Percentiles rank a stretch among this genome's conserved stretches.
Evolutionary conservation across 2,888 invertebrate species (phyloP).

Genomic region (Cephalotes varians): DNA sequence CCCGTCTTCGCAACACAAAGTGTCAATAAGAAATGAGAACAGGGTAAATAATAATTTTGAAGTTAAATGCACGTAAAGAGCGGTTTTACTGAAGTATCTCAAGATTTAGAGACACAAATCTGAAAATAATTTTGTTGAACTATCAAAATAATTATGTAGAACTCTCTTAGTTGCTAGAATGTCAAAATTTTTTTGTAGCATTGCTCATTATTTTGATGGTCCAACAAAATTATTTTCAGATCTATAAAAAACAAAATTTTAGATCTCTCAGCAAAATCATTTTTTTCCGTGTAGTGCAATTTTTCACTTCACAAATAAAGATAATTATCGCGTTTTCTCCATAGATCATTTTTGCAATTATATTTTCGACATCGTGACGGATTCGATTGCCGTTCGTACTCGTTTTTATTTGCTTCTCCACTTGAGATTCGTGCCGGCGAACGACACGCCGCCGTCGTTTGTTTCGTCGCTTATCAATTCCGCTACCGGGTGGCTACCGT

Average conservation of each 20-base stretch:
- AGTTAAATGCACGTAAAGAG: too few species aligned
- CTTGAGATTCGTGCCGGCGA: conserved; percentile 13
- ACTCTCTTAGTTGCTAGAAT: too few species aligned
- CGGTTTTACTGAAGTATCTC: too few species aligned
- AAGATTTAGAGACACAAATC: too few species aligned
- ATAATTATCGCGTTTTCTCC: background rate
- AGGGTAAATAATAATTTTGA: background rate
- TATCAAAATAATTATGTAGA: too few species aligned
- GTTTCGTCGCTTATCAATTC: conserved; percentile 34
- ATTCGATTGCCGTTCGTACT: background rate
- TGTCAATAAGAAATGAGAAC: background rate
- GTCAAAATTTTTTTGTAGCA: too few species aligned
- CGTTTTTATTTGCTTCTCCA: background rate
- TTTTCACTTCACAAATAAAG: background rate
- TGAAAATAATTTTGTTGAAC: too few species aligned
- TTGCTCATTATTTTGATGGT: too few species aligned
- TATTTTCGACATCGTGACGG: background rate
- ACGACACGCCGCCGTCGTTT: background rate
- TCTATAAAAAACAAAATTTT: too few species aligned
- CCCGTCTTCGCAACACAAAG: background rate
- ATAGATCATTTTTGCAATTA: background rate
- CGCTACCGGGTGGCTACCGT: conserved; percentile 43
- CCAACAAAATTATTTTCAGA: too few species aligned
- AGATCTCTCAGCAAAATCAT: too few species aligned
- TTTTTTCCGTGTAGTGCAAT: background rate